A percentile compares a stretch with the other conserved stretches of the same genome.
phyloP scores from a whole-genome alignment of 1,140 invertebrate genomes.

The Papilio glaucus region DNA sequence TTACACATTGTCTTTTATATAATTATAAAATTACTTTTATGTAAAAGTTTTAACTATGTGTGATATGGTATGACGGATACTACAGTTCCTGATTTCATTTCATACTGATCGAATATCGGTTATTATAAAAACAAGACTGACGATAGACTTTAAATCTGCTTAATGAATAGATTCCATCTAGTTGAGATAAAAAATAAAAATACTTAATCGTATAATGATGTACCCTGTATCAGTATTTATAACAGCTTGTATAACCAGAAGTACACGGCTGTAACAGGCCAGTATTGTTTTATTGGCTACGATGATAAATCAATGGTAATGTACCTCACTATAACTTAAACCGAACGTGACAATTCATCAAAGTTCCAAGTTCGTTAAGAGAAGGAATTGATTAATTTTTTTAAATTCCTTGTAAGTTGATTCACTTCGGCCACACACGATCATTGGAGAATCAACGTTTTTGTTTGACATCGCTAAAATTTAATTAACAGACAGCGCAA shows the following conservation, averaged over 20 bases:
- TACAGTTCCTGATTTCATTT: too few relatives aligned
- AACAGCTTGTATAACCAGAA: neutral
- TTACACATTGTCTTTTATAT: too few relatives aligned
- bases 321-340: constrained; percentile 2
- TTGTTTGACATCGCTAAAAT: constrained; percentile 19
- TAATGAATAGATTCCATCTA: too few relatives aligned
- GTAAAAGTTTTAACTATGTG: too few relatives aligned
- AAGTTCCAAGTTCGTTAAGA: constrained; percentile 17
- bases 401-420: constrained; percentile 4
- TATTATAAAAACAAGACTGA: too few relatives aligned
- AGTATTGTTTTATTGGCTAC: neutral
- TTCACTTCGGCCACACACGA: constrained; percentile 12
- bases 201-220: too few relatives aligned
- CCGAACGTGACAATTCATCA: constrained; percentile 23
- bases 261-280: neutral
- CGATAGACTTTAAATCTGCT: too few relatives aligned
- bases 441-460: constrained; percentile 12
- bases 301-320: constrained; percentile 17
- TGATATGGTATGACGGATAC: too few relatives aligned
- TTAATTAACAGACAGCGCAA: neutral
- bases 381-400: constrained; percentile 27
- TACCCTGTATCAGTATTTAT: neutral
- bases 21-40: too few relatives aligned
- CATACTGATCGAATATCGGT: too few relatives aligned
- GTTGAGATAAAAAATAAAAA: too few relatives aligned